Base-by-base conservation (phyloP, 1,140 invertebrate genomes). In the Drosophila ogumai region DNA sequence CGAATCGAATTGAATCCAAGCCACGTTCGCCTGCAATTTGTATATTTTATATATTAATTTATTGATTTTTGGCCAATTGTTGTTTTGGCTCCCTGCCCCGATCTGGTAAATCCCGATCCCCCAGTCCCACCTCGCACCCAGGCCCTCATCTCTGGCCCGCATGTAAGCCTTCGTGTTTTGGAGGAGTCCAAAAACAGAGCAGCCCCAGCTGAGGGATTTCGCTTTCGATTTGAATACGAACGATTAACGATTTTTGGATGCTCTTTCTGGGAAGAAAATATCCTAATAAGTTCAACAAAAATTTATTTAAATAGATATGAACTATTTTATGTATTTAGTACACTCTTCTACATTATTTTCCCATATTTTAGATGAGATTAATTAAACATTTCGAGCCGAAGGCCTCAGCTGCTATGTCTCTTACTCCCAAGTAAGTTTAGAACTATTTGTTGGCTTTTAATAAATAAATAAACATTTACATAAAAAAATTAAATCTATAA, bases 1-100 rank as follows among this genome's bases (percentile, higher is more conserved):
- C 28, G 17, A 46, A 58, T 32, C 54, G 31, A 12, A 25, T 31
- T 43, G 73, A 77, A 46, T 77, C 59, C 46, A 50, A 56, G 55
- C 10, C 54, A 38, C 40, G 32, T 10, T 32, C 50, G 41, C 47
- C 67, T 44, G 75, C 75, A 63, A 78, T 79, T 78, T 78, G 66
- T 79, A 78, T 69, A 78, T 71, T 71, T 79, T 79, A 78, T 78
- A 78, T 78, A 78, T 78, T 79, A 78, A 78, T 79, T 79, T 78
- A 78, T 76, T 76, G 73, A 75, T 75, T 76, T 78, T 56, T 22
- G 43, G 56, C 56, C 75, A 77, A 77, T 60, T 77, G 75, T 76
- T 65, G 72, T 76, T 76, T 69, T 57, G 63, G 25, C 47, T 71
- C 46, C 50, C 47, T 50, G 65, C 40, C 40, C 66, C 66, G 67